phyloP scores from a whole-genome alignment of 2,888 invertebrate species.

The Thumatha senex region DNA sequence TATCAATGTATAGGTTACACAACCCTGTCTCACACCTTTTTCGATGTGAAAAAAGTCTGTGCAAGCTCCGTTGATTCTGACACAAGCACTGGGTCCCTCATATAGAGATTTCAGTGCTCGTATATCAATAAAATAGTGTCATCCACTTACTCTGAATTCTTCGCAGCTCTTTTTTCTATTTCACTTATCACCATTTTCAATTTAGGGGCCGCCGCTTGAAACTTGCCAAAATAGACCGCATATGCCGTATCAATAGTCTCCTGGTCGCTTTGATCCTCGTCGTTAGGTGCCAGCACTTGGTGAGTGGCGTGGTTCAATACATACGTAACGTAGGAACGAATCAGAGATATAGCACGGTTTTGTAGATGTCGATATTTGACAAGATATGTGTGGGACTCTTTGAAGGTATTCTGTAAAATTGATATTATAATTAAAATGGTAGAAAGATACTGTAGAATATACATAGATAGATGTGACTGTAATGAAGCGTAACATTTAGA shows the following conservation, averaged over 20 bases:
- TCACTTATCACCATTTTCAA: constrained; percentile 91
- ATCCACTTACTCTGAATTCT: constrained; percentile 89
- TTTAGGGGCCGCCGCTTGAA: constrained; percentile 95
- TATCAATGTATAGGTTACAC: too few species aligned
- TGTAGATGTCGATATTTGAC: constrained; percentile 94
- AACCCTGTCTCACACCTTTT: too few species aligned
- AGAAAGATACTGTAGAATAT: too few species aligned
- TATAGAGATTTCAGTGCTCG: too few species aligned
- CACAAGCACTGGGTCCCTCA: too few species aligned
- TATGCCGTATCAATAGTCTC: constrained; percentile 86
- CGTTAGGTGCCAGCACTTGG: constrained; percentile 83
- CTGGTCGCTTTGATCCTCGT: constrained; percentile 53
- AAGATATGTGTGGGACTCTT: constrained; percentile 92
- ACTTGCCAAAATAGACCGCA: constrained; percentile 96
- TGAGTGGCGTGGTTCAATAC: constrained; percentile 91
- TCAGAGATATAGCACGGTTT: constrained; percentile 89
- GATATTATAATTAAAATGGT: not conserved
- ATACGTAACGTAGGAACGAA: constrained; percentile 90
- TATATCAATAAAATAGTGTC: too few species aligned
- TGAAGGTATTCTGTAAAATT: constrained; percentile 87
- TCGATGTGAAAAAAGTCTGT: too few species aligned
- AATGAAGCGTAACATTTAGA: too few species aligned
- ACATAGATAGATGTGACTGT: too few species aligned
- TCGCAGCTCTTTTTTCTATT: constrained; percentile 90
- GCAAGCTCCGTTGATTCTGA: too few species aligned